These are phyloP conservation scores for Trachelus troglodyta DNA, from an alignment of 2,888 invertebrate species.

Conservation along the genomic window DNA sequence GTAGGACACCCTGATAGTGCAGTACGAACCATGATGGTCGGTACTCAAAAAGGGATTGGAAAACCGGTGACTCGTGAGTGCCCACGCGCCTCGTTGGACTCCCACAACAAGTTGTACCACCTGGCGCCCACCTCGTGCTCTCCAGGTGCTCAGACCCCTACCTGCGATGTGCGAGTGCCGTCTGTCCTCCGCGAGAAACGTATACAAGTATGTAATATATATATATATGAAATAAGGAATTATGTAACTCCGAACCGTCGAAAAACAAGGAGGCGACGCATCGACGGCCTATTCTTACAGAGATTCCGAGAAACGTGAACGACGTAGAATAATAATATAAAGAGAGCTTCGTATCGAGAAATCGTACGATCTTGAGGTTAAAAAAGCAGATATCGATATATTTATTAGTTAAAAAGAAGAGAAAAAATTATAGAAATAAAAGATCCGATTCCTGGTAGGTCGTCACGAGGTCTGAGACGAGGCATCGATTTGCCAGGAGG, in stretches of 20 bases:
- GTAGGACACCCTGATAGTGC: not conserved
- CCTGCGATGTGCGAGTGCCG: slow-evolving; percentile 10
- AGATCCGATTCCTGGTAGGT: not conserved
- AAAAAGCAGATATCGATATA: not conserved
- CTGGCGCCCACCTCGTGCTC: slow-evolving; percentile 49
- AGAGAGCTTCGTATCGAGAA: not conserved
- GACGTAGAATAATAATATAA: not conserved
- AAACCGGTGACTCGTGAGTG: slow-evolving; percentile 14
- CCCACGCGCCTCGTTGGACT: slow-evolving; percentile 30
- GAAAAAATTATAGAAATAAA: not conserved
- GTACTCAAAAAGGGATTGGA: not conserved
- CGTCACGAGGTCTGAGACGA: not conserved
- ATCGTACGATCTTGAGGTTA: not conserved
- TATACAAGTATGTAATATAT: not conserved
- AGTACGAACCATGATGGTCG: not conserved
- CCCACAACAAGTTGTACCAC: slow-evolving; percentile 57
- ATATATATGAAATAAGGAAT: not conserved
- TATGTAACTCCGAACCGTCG: not conserved
- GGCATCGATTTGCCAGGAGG: slow-evolving; percentile 59
- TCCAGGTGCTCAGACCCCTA: slow-evolving; percentile 57
- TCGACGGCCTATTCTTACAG: not conserved
- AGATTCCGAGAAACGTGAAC: not conserved
- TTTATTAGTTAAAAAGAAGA: not conserved
- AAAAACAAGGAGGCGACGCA: not conserved
- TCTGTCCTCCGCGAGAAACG: not conserved